Evolutionary conservation across 64 coral and sea anemone species (phyloP).

Genomic region (Orbicella faveolata): DNA sequence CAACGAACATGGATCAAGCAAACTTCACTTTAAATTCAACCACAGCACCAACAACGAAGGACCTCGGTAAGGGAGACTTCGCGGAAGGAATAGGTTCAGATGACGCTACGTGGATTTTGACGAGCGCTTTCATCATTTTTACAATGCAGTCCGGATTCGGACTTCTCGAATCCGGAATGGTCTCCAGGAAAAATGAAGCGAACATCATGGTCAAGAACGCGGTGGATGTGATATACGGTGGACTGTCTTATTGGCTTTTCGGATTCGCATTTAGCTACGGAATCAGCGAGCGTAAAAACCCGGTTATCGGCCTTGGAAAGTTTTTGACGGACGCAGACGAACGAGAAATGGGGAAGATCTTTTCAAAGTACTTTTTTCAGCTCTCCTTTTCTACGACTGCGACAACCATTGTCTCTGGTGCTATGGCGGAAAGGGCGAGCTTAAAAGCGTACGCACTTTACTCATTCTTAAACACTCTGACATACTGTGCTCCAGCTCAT

Average conservation of each 20-base stretch:
- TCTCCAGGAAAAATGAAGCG: conserved; percentile 48
- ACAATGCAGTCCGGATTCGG: conserved; percentile 67
- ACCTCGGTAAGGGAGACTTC: not conserved
- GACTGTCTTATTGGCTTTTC: conserved; percentile 54
- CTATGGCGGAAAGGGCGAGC: conserved; percentile 53
- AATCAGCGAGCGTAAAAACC: not conserved
- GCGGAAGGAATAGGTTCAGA: conserved; percentile 29
- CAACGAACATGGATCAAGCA: not conserved
- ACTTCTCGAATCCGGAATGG: conserved; percentile 56
- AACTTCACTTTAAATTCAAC: not conserved
- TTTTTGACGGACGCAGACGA: conserved; percentile 51
- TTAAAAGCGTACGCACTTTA: conserved; percentile 52
- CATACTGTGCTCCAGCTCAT: conserved; percentile 46
- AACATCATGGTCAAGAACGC: conserved; percentile 62
- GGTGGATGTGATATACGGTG: conserved; percentile 52
- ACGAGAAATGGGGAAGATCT: conserved; percentile 42
- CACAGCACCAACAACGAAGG: not conserved
- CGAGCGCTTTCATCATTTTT: conserved; percentile 63
- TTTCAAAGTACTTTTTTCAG: conserved; percentile 63
- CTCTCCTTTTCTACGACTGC: conserved; percentile 60
- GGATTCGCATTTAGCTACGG: conserved; percentile 58
- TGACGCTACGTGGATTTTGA: conserved; percentile 65
- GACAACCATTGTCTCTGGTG: conserved; percentile 58
- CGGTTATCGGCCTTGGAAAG: conserved; percentile 9
- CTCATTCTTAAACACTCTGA: conserved; percentile 53